A percentile compares a stretch with the other conserved stretches of the same genome.
These are phyloP conservation scores for Motacilla tschutschensis DNA, from an alignment of 2,113 vertebrate genomes.

Conservation along the genomic window DNA sequence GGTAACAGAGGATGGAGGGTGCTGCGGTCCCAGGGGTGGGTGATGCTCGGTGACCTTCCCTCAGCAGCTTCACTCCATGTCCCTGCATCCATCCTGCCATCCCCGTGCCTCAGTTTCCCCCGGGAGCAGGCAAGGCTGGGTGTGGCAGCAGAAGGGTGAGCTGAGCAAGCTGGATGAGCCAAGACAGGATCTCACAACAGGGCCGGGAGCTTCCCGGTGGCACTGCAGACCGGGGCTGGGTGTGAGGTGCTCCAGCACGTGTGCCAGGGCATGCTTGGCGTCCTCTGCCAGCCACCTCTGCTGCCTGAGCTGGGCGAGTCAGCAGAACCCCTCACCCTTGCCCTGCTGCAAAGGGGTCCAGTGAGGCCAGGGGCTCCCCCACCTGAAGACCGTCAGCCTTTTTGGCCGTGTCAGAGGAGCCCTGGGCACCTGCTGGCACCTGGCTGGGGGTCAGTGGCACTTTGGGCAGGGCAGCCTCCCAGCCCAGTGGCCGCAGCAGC, in stretches of 20 bases:
- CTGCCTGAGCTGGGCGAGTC: fast-evolving
- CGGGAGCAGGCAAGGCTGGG: background rate
- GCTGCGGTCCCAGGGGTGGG: fast-evolving
- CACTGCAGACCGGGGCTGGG: background rate
- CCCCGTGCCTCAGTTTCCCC: background rate
- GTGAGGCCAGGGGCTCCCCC: no score
- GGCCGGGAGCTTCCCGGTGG: background rate
- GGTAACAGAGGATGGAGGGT: background rate
- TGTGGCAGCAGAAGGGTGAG: background rate
- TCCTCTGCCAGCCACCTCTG: background rate
- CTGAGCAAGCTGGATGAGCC: background rate
- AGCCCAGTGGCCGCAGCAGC: fast-evolving
- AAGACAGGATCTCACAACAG: background rate
- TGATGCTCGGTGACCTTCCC: background rate
- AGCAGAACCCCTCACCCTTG: background rate
- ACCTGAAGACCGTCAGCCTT: background rate
- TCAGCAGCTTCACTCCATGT: background rate
- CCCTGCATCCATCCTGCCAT: background rate
- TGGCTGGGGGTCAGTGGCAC: fast-evolving
- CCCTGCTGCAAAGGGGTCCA: fast-evolving
- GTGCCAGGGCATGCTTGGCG: background rate
- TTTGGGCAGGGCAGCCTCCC: fast-evolving
- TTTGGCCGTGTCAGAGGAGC: fast-evolving
- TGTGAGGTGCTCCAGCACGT: fast-evolving
- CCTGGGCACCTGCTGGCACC: background rate